Base-by-base conservation (phyloP, 2,888 invertebrate species). In the Deroplatys truncata region DNA sequence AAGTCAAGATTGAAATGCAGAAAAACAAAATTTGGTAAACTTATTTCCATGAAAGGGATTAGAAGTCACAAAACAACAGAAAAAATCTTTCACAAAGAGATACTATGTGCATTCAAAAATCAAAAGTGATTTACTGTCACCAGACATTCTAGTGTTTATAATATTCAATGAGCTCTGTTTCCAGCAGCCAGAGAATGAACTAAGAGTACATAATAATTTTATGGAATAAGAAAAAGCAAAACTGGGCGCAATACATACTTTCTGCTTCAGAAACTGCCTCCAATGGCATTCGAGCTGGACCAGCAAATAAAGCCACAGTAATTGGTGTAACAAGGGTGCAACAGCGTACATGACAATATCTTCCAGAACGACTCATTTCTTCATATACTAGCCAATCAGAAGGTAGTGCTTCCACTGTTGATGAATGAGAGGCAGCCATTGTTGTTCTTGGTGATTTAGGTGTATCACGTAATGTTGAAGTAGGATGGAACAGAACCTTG, bases 301-400 rank as follows among this genome's bases (percentile, higher is more conserved):
- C 97, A 25, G 96, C 96, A 92, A 98, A 97, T 72, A 98, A 92
- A 0, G 97, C 96, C 16, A 98, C 96, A 0, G 98, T 96, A 28
- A 98, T 92, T 0, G 98, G 96, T 16, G 98, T 97, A 0, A 99
- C 95, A 13, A 97, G 93, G 0, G 98, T 98, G 90, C 96, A 97
- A 91, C 97, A 97, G 85, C 97, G 95, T 1, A 98, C 95, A 92
- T 96, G 96, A 90, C 97, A 96, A 88, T 96, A 94, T 28, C 95
- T 94, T 0, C 96, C 95, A 0, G 95, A 94, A 85, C 97, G 95
- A 0, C 96, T 96, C 93, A 98, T 96, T 93, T 98, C 98, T 92
- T 98, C 98, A 92, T 96, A 99, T 20, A 98, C 94, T 28, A 98
- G 93, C 98, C 98, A 99, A 92, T 98, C 97, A 20, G 96, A 95